phyloP scores from a whole-genome alignment of 2,888 invertebrate species.

The Zaprionus lineosus region DNA sequence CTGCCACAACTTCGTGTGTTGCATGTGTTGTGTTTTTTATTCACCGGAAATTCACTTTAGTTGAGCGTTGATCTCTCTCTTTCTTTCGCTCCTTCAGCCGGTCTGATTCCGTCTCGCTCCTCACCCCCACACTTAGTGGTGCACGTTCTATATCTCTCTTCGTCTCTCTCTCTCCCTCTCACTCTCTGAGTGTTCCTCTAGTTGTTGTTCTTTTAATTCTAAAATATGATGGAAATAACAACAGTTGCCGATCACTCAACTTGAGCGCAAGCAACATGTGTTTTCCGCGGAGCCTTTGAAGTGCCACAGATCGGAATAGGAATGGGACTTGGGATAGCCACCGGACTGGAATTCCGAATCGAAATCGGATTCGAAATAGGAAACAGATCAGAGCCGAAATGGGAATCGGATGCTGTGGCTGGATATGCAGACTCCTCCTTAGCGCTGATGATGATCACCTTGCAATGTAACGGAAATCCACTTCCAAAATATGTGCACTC shows the following conservation, averaged over 20 bases:
- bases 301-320: constrained; percentile 25
- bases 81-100: no score
- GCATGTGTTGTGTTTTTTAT: constrained; percentile 60
- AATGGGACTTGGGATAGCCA: constrained; percentile 22
- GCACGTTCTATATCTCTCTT: constrained; percentile 16
- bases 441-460: constrained; percentile 65
- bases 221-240: constrained; percentile 64
- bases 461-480: constrained; percentile 62
- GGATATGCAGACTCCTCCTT: constrained; percentile 7
- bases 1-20: constrained; percentile 41
- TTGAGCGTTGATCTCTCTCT: no score
- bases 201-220: constrained; percentile 37
- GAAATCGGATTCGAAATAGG: constrained; percentile 55
- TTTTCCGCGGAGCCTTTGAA: constrained; percentile 57
- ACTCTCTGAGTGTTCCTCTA: constrained; percentile 46
- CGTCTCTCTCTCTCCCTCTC: constrained; percentile 24
- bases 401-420: constrained; percentile 48
- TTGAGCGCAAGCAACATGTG: constrained; percentile 72
- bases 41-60: constrained; percentile 81
- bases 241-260: constrained; percentile 47
- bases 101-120: no score
- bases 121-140: no score
- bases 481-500: constrained; percentile 40
- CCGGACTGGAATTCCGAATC: constrained; percentile 24
- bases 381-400: constrained; percentile 23